phyloP scores from a whole-genome alignment of 1,140 invertebrate species.

The Formica selysi region DNA sequence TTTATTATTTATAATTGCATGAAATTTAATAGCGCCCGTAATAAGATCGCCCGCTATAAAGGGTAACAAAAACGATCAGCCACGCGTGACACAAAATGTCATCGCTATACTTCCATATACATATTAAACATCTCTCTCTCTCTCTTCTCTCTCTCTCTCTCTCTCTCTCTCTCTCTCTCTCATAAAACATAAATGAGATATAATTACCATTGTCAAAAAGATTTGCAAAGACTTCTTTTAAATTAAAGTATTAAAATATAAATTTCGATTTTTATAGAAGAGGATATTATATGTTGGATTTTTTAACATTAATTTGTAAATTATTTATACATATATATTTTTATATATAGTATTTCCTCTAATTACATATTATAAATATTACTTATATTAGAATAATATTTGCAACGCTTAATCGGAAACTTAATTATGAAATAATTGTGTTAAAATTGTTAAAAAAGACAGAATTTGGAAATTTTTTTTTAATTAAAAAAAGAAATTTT shows the following conservation, averaged over 20 bases:
- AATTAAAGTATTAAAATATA: not conserved
- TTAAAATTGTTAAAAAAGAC: not conserved
- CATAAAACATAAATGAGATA: not conserved
- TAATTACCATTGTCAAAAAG: not conserved
- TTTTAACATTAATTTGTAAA: not conserved
- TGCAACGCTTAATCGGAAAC: not conserved
- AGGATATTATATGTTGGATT: not conserved
- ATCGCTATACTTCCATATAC: slow-evolving; percentile 3
- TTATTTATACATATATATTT: not conserved
- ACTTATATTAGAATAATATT: not conserved
- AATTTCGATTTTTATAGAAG: not conserved
- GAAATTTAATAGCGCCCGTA: slow-evolving; percentile 66
- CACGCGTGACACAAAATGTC: slow-evolving; percentile 21
- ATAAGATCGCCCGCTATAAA: slow-evolving; percentile 52
- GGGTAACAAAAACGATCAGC: slow-evolving; percentile 44
- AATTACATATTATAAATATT: not conserved
- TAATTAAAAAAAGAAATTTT: not conserved
- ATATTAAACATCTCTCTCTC: slow-evolving; percentile 3
- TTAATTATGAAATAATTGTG: not conserved
- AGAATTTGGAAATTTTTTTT: not conserved
- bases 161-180: too few relatives aligned
- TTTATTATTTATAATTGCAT: slow-evolving; percentile 66
- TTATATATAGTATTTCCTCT: not conserved
- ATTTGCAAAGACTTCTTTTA: not conserved
- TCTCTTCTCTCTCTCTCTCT: too few relatives aligned